Conservation (phyloP, 2,797 vertebrate genomes). For the Fringilla coelebs region DNA sequence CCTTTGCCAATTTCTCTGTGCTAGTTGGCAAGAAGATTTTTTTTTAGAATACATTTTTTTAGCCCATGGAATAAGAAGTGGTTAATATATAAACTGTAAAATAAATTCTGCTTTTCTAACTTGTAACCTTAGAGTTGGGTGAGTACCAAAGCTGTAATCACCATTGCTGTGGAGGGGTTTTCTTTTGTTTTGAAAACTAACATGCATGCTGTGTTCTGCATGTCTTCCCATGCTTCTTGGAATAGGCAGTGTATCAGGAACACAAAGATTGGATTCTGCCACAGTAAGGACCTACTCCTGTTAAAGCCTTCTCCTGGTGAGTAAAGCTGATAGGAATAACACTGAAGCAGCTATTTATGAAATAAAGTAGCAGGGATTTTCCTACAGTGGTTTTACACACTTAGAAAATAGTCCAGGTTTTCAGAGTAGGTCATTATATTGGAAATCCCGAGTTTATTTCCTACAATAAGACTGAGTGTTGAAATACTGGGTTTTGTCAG, state of each 20-base stretch:
- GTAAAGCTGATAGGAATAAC: constrained; percentile 61
- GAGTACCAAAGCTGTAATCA: not conserved
- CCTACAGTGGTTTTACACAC: not conserved
- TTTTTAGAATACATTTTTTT: not conserved
- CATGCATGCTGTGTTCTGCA: constrained; percentile 88
- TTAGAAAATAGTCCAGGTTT: not conserved
- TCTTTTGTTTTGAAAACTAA: constrained; percentile 76
- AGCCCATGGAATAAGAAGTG: not conserved
- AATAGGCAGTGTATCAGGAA: constrained; percentile 88
- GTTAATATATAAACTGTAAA: not conserved
- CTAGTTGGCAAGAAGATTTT: not conserved
- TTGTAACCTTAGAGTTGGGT: not conserved
- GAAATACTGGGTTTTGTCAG: not conserved
- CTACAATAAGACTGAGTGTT: not conserved
- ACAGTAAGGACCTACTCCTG: constrained; percentile 99
- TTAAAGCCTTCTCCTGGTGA: constrained; percentile 84
- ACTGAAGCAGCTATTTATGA: not conserved
- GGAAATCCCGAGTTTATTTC: not conserved
- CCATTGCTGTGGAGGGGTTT: not conserved
- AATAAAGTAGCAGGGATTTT: not conserved
- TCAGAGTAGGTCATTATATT: not conserved
- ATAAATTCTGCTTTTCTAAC: constrained; percentile 36
- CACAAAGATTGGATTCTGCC: constrained; percentile 95
- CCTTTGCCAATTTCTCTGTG: not conserved
- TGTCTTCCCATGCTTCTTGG: constrained; percentile 77